Evolutionary conservation across 2,797 vertebrate species (phyloP).

Genomic region (Sebastes aleutianus): DNA sequence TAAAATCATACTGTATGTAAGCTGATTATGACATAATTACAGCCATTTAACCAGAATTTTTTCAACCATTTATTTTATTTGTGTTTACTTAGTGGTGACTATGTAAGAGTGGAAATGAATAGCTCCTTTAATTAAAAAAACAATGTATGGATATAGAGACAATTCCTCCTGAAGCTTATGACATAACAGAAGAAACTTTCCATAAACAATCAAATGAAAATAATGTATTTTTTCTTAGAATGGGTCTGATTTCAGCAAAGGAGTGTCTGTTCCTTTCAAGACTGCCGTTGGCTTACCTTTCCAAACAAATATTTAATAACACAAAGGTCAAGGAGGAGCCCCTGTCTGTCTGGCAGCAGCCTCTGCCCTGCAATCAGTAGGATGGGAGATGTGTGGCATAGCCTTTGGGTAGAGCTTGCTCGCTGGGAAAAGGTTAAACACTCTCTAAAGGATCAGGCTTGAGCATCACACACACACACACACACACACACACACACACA

Average conservation of each 20-base stretch:
- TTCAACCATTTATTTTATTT: too few species aligned
- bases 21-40: background rate
- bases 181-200: background rate
- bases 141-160: background rate
- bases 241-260: conserved; percentile 17
- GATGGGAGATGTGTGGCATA: conserved; percentile 58
- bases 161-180: background rate
- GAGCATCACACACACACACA: background rate
- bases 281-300: conserved; percentile 46
- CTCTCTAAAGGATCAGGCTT: conserved; percentile 44
- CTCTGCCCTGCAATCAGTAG: conserved; percentile 57
- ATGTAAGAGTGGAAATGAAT: background rate
- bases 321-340: conserved; percentile 75
- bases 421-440: conserved; percentile 76
- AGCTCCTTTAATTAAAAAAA: too few species aligned
- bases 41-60: background rate
- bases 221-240: background rate
- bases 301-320: conserved; percentile 78
- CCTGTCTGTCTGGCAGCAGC: conserved; percentile 45
- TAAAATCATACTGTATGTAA: background rate
- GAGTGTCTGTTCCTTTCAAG: conserved; percentile 17
- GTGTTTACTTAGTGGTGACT: background rate
- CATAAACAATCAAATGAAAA: background rate
- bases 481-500: conserved; percentile 20
- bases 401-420: conserved; percentile 59